Evolutionary conservation across 2,888 invertebrate species (phyloP), one percentile per base, ranked within the genome.

Genomic region (Xylota segnis): DNA sequence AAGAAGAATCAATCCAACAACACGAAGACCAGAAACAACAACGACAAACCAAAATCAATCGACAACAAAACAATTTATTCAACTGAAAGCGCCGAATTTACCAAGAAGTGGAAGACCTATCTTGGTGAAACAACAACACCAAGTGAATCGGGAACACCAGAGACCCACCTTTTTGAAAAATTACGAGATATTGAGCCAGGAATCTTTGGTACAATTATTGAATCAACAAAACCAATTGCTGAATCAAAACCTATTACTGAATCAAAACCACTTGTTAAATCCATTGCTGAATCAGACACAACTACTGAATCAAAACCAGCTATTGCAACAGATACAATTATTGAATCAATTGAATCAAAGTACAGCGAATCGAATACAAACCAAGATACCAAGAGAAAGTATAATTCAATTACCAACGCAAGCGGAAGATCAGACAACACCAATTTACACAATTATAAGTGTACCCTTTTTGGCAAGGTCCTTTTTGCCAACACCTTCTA

Each of bases 401-500:
- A 12, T 61, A 61, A 72, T 61, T 66, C 66, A 78, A 52, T 59
- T 47, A 83, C 12, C 68, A 61, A 45, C 47, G 5, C 23, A 52
- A 66, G 66, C 72, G 63, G 65, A 71, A 18, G 71, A 68, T n/a
- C 86, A 61, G 34, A 71, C 27, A 16, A 77, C 56, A 27, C 86
- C 81, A 45, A 56, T 77, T 50, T 86, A 86, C 27, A 27, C 59
- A 82, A 82, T 86, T 6, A 76, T 86, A 77, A 86, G 86, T 37
- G 72, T 86, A 47, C 86, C 86, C 86, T 86, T 86, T 86, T 86
- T 86, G 76, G 61, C 81, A 27, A 82, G 86, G 86, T 77, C 86
- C 47, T 61, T 63, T 66, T 43, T 68, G 18, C 76, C 76, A 9
- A 61, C 18, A 40, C 45, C 76, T 63, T 76, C 47, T 34, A 32